Conservation (phyloP, 2,888 invertebrate species). For the Drosophila birchii region DNA sequence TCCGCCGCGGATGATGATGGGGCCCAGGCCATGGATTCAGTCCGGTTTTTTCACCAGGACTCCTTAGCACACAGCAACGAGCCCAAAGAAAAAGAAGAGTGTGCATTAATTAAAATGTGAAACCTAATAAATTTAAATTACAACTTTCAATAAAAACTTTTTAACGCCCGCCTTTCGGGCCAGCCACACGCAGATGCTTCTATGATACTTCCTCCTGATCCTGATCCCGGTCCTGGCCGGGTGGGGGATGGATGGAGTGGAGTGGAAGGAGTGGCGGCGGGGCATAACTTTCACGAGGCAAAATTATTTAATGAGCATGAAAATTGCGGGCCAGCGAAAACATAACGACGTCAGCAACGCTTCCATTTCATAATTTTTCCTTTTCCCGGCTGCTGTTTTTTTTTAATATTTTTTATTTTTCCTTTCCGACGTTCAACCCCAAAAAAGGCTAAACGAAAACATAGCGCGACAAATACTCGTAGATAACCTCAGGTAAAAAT, state of each 20-base stretch:
- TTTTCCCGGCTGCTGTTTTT: not conserved
- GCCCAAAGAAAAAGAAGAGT: conserved; percentile 54
- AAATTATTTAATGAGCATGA: conserved; percentile 79
- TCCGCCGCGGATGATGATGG: conserved; percentile 5
- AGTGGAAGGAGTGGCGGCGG: conserved; percentile 21
- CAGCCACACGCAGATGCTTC: conserved; percentile 30
- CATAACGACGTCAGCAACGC: conserved; percentile 40
- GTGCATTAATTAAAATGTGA: conserved; percentile 79
- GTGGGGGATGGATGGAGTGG: not conserved
- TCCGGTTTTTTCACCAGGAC: too few species aligned
- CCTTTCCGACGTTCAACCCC: conserved; percentile 57
- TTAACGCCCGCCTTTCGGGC: conserved; percentile 58
- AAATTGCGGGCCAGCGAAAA: conserved; percentile 65
- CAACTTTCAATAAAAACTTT: conserved; percentile 77
- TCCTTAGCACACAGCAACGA: conserved; percentile 26
- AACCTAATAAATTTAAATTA: conserved; percentile 80
- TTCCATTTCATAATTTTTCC: conserved; percentile 32
- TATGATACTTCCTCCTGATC: conserved; percentile 43
- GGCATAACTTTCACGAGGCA: conserved; percentile 63
- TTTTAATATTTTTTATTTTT: conserved; percentile 5
- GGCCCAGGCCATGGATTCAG: not conserved
- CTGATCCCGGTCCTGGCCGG: conserved; percentile 6
- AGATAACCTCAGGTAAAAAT: conserved; percentile 81
- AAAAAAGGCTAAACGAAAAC: conserved; percentile 62
- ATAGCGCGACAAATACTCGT: conserved; percentile 70